Conservation (phyloP, 2,113 vertebrate genomes). For the Sorex araneus region DNA sequence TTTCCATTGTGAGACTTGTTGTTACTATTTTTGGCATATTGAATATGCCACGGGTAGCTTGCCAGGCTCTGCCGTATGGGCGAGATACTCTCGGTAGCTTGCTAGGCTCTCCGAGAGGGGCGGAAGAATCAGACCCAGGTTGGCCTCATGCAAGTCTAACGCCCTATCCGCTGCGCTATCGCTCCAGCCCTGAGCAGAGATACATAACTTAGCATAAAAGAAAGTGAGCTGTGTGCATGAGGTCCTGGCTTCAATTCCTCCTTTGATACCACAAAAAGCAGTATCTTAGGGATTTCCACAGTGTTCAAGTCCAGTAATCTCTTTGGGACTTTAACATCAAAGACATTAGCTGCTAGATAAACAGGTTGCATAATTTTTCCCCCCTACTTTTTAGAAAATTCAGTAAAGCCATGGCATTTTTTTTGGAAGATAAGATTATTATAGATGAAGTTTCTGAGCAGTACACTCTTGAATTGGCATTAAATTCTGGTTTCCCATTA, state of each 20-base stretch:
- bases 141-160: too few species aligned
- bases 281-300: constrained; percentile 14
- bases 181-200: too few species aligned
- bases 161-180: too few species aligned
- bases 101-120: too few species aligned
- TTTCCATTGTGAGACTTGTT: too few species aligned
- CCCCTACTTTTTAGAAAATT: constrained; percentile 66
- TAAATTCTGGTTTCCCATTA: constrained; percentile 57
- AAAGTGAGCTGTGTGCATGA: neutral
- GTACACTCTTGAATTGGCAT: constrained; percentile 34
- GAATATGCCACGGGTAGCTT: too few species aligned
- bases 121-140: too few species aligned
- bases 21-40: too few species aligned
- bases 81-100: too few species aligned
- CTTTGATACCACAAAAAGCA: neutral
- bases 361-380: neutral
- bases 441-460: constrained; percentile 53
- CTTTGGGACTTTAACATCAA: constrained; percentile 56
- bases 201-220: constrained; percentile 29
- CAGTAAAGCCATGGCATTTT: constrained; percentile 37
- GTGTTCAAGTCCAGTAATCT: neutral
- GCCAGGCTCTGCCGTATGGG: too few species aligned
- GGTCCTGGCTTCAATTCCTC: neutral
- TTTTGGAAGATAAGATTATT: constrained; percentile 55
- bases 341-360: constrained; percentile 26